phyloP scores from a whole-genome alignment of 2,113 vertebrate species.

The Mastomys natalensis region DNA sequence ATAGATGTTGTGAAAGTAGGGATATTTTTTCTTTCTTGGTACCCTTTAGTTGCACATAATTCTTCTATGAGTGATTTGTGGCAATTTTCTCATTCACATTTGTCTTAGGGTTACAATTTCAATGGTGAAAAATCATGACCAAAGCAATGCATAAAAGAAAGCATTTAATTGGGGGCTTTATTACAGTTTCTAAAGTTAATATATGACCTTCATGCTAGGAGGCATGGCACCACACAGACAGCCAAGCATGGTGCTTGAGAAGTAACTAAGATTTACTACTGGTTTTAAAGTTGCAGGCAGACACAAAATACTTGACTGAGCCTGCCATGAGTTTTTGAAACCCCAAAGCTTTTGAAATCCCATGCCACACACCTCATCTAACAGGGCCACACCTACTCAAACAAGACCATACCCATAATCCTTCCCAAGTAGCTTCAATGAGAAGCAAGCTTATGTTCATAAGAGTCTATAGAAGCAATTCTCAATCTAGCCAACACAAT shows the following conservation, averaged over 20 bases:
- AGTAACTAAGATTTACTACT: neutral
- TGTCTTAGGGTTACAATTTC: neutral
- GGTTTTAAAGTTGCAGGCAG: neutral
- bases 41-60: neutral
- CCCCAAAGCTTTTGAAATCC: neutral
- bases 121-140: neutral
- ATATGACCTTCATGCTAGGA: neutral
- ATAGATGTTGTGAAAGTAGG: neutral
- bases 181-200: neutral
- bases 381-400: neutral
- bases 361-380: no score
- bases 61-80: neutral
- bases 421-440: neutral
- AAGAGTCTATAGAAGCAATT: neutral
- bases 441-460: neutral
- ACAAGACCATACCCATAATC: neutral
- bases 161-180: neutral
- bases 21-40: neutral
- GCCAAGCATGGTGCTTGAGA: neutral
- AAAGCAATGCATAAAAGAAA: neutral
- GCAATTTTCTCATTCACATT: neutral
- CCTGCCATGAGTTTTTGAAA: neutral
- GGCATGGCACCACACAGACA: neutral
- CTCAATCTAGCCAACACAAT: neutral
- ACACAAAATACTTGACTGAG: neutral